Evolutionary conservation across 2,797 vertebrate species (phyloP).

Genomic region (Heterohyrax brucei): DNA sequence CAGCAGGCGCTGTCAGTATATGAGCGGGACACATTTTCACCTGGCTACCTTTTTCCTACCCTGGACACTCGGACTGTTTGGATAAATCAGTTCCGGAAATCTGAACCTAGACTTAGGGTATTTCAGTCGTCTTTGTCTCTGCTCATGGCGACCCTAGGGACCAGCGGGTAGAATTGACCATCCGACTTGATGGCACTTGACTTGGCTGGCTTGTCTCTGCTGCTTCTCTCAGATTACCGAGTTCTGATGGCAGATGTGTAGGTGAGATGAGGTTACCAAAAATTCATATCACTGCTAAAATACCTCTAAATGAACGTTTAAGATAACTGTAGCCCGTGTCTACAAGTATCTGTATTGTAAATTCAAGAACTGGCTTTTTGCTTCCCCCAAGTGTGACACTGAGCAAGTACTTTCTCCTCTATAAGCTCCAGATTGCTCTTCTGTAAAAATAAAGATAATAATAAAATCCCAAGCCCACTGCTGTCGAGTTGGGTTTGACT

Average conservation of each 20-base stretch:
- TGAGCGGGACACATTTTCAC: not conserved
- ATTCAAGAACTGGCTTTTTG: not conserved
- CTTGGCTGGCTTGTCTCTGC: not conserved
- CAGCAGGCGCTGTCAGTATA: too few relatives aligned
- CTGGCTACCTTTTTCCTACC: not conserved
- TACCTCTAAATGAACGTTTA: not conserved
- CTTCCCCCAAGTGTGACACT: not conserved
- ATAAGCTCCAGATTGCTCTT: not conserved
- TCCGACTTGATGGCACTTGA: too few relatives aligned
- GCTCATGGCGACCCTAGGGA: not conserved
- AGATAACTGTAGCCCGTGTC: not conserved
- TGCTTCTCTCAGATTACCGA: not conserved
- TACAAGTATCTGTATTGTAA: not conserved
- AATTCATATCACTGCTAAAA: not conserved
- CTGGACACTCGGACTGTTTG: not conserved
- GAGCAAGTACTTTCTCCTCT: constrained; percentile 25
- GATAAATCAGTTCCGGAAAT: not conserved
- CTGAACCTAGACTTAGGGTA: not conserved
- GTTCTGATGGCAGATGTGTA: not conserved
- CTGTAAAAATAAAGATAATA: not conserved
- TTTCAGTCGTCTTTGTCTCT: not conserved
- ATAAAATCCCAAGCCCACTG: too few relatives aligned
- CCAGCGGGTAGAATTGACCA: too few relatives aligned
- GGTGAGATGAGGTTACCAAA: constrained; percentile 25
- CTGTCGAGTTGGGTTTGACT: too few relatives aligned